Conservation (phyloP, 2,797 vertebrate genomes). For the Nyctibius grandis region DNA sequence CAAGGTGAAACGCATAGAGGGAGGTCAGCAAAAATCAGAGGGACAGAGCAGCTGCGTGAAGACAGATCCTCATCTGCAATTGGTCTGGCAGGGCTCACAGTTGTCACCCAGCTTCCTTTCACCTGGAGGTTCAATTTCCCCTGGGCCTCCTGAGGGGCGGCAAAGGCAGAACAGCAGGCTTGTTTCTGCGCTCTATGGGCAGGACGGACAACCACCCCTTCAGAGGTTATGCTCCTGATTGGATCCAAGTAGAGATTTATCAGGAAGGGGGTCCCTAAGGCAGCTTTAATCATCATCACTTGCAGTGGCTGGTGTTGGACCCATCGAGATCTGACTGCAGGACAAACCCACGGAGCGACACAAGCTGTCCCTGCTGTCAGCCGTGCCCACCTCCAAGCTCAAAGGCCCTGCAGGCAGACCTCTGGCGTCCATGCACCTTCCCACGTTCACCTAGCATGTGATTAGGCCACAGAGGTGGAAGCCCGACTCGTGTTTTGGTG, state of each 20-base stretch:
- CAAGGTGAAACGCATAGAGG: background rate
- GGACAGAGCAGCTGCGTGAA: background rate
- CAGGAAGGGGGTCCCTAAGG: background rate
- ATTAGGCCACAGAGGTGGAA: background rate
- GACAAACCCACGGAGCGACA: background rate
- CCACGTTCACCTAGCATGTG: fast-evolving
- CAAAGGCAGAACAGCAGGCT: background rate
- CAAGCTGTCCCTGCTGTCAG: background rate
- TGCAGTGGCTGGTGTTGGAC: background rate
- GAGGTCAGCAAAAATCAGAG: background rate
- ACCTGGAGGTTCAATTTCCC: background rate
- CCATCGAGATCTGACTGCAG: background rate
- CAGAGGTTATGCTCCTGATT: background rate
- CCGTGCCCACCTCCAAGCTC: background rate
- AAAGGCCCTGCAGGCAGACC: background rate
- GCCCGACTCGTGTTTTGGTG: background rate
- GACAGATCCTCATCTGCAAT: background rate
- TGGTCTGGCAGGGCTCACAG: background rate
- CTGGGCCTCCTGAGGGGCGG: background rate
- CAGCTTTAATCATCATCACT: background rate
- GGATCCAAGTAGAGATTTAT: background rate
- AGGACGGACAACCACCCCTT: background rate
- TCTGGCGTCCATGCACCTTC: background rate
- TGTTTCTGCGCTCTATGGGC: background rate
- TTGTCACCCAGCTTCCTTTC: background rate